Evolutionary conservation across 2,113 vertebrate species (phyloP), one percentile per base, ranked within the genome.

Genomic region (Nymphicus hollandicus): DNA sequence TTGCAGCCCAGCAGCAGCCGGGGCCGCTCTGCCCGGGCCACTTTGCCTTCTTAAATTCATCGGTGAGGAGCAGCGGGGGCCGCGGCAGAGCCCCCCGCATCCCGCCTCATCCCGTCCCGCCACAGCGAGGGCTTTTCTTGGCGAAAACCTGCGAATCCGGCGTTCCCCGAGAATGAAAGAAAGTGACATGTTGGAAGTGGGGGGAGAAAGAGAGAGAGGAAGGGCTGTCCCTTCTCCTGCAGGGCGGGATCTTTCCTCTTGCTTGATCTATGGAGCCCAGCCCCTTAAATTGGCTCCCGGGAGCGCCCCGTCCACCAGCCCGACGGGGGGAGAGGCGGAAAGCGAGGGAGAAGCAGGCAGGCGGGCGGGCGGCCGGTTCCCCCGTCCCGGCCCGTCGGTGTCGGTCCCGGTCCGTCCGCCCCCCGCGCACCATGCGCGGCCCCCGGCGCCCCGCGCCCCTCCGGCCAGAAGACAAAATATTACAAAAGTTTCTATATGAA

Each of bases 281-380:
- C 93, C 95, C 95, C 91, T 94, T 92, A 95, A 95, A 95, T 85
- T 86, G 91, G 91, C 70, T 90, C 93, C 89, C 91, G 61, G 86
- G 91, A 88, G 86, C 83, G 47, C 65, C 93, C 88, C 82, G 79
- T 90, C 89, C 89, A 90, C 53, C 82, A 96, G 79, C 95, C 86
- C 93, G 86, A 96, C 91, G 93, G 79, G 93, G 95, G 91, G 79
- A 93, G 86, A 87, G 64, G 78, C 89, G 69, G 86, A 88, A 93
- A 91, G 93, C 88, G 93, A 96, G 81, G 70, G 83, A 82, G 92
- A 68, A 88, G 83, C 78, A 93, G 33, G 92, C 79, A 80, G 91
- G 92, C 82, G 46, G 95, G 68, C 88, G 76, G 95, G 23, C 90
- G 90, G 89, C 61, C 77, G 89, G 93, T 46, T 93, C 60, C 87